Percentiles rank a stretch among this genome's conserved stretches.
Evolutionary conservation across 1,140 invertebrate species (phyloP).

Genomic region (Zelostemma sp.): DNA sequence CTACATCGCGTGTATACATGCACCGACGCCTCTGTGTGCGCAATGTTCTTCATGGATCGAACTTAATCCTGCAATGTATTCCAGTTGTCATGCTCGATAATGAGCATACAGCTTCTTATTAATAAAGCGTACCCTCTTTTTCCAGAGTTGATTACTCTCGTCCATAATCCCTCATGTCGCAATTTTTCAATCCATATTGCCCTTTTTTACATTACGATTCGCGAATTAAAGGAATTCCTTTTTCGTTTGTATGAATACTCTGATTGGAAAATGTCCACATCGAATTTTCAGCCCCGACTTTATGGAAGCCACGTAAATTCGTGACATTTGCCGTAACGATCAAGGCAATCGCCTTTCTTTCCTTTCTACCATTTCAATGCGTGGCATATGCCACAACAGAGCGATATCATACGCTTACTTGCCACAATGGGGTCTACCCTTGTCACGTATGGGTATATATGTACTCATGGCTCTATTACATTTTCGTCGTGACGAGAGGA

Average conservation of each 20-base stretch:
- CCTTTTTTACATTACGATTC: no score
- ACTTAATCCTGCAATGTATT: conserved; percentile 31
- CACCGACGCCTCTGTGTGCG: conserved; percentile 16
- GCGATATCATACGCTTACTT: conserved; percentile 24
- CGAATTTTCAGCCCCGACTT: no score
- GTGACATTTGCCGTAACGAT: no score
- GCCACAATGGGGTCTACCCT: conserved; percentile 35
- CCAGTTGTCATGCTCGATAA: conserved; percentile 23
- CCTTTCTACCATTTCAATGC: conserved; percentile 1
- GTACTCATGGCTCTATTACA: conserved; percentile 38
- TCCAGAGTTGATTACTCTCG: neutral
- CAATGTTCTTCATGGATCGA: conserved; percentile 42
- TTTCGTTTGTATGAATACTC: no score
- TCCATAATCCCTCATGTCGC: neutral
- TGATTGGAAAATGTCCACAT: no score
- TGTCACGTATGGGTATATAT: conserved; percentile 13
- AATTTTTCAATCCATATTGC: no score
- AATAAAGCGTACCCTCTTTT: conserved; percentile 29
- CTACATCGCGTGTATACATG: conserved; percentile 13
- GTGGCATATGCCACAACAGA: neutral
- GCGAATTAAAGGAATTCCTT: no score
- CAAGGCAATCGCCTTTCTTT: neutral
- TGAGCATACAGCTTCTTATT: conserved; percentile 33
- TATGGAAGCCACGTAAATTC: no score
- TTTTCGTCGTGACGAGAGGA: conserved; percentile 43